Evolutionary conservation across 1,140 invertebrate species (phyloP).

Genomic region (Monomorium pharaonis): DNA sequence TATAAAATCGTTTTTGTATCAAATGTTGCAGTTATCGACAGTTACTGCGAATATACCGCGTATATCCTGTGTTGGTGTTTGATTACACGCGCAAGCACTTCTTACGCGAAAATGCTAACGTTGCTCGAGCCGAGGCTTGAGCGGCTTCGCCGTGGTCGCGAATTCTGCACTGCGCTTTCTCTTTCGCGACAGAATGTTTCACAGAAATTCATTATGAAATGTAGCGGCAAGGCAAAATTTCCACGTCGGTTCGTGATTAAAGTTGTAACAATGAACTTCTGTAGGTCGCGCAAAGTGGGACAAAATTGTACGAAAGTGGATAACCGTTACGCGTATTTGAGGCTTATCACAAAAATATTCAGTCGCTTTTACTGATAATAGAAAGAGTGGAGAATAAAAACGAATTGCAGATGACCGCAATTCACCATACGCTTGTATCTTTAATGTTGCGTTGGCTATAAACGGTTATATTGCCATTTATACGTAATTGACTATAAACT

Average conservation of each 20-base stretch:
- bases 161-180: conserved; percentile 51
- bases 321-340: conserved; percentile 22
- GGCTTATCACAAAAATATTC: conserved; percentile 16
- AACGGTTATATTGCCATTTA: not conserved
- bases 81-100: conserved; percentile 59
- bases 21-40: conserved; percentile 29
- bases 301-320: conserved; percentile 33
- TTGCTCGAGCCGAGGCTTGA: conserved; percentile 49
- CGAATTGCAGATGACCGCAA: not conserved
- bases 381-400: not conserved
- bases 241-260: conserved; percentile 38
- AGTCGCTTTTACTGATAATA: not conserved
- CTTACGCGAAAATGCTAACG: conserved; percentile 67
- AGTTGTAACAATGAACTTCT: conserved; percentile 50
- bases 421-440: not conserved
- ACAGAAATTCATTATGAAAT: conserved; percentile 38
- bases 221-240: conserved; percentile 3
- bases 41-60: conserved; percentile 16
- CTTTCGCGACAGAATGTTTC: conserved; percentile 41
- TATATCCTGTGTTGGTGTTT: conserved; percentile 49
- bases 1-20: conserved; percentile 35
- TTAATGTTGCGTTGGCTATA: not conserved
- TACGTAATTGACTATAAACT: not conserved
- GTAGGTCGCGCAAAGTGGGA: conserved; percentile 29
- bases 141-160: conserved; percentile 28